Base-by-base conservation (phyloP, 2,113 vertebrate species). In the Chaenogobius annularis region DNA sequence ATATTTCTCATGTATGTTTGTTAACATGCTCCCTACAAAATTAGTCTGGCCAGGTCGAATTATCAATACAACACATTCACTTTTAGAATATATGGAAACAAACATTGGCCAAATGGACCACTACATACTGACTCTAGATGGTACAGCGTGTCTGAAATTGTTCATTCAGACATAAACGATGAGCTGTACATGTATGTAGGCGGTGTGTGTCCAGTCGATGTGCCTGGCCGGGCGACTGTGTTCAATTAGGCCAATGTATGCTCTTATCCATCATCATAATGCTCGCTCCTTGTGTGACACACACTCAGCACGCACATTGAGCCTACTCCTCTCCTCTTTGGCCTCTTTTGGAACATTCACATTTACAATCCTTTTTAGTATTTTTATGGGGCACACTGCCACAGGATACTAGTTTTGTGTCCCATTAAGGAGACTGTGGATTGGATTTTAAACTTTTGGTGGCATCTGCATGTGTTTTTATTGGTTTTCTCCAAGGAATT, bases 221-320 rank as follows among this genome's bases (percentile, higher is more conserved):
- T 79, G 78, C 68, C 50, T 70, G 50, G 50, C 77, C 85, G 69
- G 31, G 67, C 71, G 56, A 62, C 73, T 74, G 65, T 83, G 68
- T 86, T 90, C 80, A 87, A 88, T 90, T 86, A 89, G 70, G 63
- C 50, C 79, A 10, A 87, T 83, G 83, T 77, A 72, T 77, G 74
- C 68, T 74, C 85, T 86, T 87, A 87, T 93, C 88, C 90, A 79
- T 93, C 87, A 89, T 52, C 68, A 87, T 81, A 66, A 22, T 72
- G 81, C 79, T 87, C 61, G 56, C 84, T 88, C 79, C 68, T 70
- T 69, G 35, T 66, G 77, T 81, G 73, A 73, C 73, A 48, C 75
- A 89, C 81, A 89, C 84, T 83, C 86, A 40, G 69, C 19, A 26
- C 55, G 74, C 90, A 83, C 83, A 74, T 87, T 83, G 69, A 85